phyloP scores from a whole-genome alignment of 2,797 vertebrate species.

The Mastacembelus armatus region DNA sequence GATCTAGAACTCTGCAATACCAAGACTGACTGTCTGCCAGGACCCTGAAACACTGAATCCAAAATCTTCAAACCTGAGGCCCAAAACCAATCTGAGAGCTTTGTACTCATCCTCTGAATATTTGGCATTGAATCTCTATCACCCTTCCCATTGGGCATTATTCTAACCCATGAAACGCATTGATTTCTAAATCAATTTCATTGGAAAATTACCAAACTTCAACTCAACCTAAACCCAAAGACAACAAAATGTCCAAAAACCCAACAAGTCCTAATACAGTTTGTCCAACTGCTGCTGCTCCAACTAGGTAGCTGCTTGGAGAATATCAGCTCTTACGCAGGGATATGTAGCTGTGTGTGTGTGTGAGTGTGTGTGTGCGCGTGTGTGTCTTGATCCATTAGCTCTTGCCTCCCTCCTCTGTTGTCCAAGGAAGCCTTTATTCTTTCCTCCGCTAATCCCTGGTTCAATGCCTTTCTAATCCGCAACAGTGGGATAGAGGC shows the following conservation, averaged over 20 bases:
- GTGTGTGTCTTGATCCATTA: constrained; percentile 46
- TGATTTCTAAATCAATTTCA: background rate
- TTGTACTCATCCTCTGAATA: too few relatives aligned
- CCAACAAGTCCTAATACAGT: background rate
- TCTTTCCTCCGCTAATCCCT: constrained; percentile 59
- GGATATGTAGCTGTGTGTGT: constrained; percentile 62
- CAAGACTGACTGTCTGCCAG: too few relatives aligned
- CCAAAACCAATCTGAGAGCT: too few relatives aligned
- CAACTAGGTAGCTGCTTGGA: background rate
- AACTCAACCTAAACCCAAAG: background rate
- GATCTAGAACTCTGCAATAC: too few relatives aligned
- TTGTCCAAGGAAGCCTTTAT: constrained; percentile 57
- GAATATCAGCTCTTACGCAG: constrained; percentile 16
- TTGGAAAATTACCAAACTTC: background rate
- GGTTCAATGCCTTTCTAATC: constrained; percentile 64
- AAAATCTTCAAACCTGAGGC: too few relatives aligned
- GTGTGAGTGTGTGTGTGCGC: constrained; percentile 4
- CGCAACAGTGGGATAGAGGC: constrained; percentile 47
- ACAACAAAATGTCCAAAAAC: background rate
- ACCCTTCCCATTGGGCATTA: too few relatives aligned
- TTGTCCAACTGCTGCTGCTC: background rate
- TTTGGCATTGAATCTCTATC: too few relatives aligned
- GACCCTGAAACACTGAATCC: too few relatives aligned
- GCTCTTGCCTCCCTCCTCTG: constrained; percentile 26
- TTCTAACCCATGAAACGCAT: background rate